Base-by-base conservation (phyloP, 2,113 vertebrate genomes). In the Ctenodactylus gundi region DNA sequence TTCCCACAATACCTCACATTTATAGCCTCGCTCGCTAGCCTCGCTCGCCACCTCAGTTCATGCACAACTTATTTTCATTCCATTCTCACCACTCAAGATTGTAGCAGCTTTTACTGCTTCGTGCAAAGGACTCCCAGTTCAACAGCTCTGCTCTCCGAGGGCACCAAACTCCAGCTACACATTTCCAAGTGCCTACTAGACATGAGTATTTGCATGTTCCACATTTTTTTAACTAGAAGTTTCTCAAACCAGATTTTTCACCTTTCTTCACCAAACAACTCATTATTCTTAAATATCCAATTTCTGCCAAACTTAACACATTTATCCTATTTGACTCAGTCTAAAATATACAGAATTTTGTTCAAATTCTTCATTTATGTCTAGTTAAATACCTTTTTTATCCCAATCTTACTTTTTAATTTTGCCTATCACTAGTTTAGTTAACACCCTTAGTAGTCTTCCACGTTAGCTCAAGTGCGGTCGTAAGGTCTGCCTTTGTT, bases 211-310 rank as follows among this genome's bases (percentile, higher is more conserved):
- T 96, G 78, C 49, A 81, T 82, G 36, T 58, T 81, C 55, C 27
- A 27, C n/a, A 77, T 34, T 92, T 95, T 49, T 75, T 90, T 25
- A 44, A 77, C 76, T 81, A 94, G 92, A 97, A 68, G 20, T 77
- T 88, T 94, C 93, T 94, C 78, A 78, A 76, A 95, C 41, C 77
- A 55, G 46, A 75, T 94, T 94, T 95, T 55, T 85, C 78, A 85
- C 75, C 70, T 94, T 90, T 83, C 39, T 93, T 62, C n/a, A 95
- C 57, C 94, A 81, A 95, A 57, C 44, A 94, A 80, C 81, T 90
- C 62, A 68, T 94, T 92, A 82, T 94, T 92, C 75, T 57, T 94
- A 90, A 96, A 94, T 88, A 88, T 58, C 58, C 36, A 46, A 13
- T 90, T 93, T 92, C 72, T 93, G 77, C 88, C 78, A 85, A 60